Evolutionary conservation across 2,888 invertebrate species (phyloP).

Genomic region (Atethmia centrago): DNA sequence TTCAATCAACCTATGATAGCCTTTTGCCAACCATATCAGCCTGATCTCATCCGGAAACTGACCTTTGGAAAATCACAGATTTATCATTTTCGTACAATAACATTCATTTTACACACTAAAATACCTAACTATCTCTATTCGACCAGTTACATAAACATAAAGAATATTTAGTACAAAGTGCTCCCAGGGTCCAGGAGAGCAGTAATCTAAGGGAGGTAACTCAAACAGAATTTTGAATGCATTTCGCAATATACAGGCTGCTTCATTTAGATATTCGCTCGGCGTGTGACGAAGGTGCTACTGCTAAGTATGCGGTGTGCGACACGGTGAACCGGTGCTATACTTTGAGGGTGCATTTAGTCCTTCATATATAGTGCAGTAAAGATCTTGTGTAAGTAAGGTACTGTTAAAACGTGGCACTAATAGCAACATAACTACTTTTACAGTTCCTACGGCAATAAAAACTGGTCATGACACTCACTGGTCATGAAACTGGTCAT

Average conservation of each 20-base stretch:
- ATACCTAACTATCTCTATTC: not conserved
- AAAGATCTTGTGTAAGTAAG: constrained; percentile 14
- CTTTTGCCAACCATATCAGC: not conserved
- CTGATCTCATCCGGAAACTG: not conserved
- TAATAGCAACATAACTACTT: not conserved
- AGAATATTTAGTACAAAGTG: constrained; percentile 37
- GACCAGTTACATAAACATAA: constrained; percentile 4
- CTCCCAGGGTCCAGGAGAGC: constrained; percentile 28
- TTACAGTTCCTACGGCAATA: too few relatives aligned
- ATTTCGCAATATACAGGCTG: constrained; percentile 41
- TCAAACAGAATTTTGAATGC: constrained; percentile 59
- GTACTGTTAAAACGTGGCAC: constrained; percentile 5
- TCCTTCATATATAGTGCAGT: constrained; percentile 13
- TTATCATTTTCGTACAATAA: too few relatives aligned
- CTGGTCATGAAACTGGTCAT: too few relatives aligned
- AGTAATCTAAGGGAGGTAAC: constrained; percentile 35
- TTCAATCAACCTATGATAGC: not conserved
- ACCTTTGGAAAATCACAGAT: not conserved
- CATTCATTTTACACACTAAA: not conserved
- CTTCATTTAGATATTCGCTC: constrained; percentile 41
- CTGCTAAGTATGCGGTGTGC: constrained; percentile 30
- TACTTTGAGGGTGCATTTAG: constrained; percentile 40
- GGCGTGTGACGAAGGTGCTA: constrained; percentile 34
- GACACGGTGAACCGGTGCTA: constrained; percentile 22
- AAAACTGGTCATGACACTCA: too few relatives aligned